These are phyloP conservation scores for Harpalus rubripes DNA, from an alignment of 2,888 invertebrate genomes.

Conservation along the genomic window DNA sequence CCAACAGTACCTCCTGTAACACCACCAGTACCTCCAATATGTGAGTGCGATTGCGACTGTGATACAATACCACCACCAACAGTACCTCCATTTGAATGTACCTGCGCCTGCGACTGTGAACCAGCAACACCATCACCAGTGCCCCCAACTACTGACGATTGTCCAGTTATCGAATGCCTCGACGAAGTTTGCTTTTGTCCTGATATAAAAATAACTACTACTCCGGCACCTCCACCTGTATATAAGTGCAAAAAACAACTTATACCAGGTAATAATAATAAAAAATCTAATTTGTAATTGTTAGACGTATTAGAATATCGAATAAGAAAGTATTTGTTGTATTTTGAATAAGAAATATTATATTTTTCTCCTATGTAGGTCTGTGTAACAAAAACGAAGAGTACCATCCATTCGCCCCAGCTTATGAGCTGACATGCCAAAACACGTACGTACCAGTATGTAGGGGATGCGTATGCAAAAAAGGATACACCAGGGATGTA, in stretches of 20 bases:
- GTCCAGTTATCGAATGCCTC: background rate
- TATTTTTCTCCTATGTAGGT: slow-evolving; percentile 11
- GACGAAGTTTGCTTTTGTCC: background rate
- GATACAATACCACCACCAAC: background rate
- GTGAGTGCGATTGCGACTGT: background rate
- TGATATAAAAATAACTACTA: background rate
- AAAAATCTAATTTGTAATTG: no score
- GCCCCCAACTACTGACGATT: background rate
- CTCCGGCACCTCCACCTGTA: background rate
- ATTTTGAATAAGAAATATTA: no score
- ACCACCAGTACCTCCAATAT: no score
- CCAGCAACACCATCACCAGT: slow-evolving; percentile 3
- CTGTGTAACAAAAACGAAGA: slow-evolving; percentile 47
- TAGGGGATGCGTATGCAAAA: slow-evolving; percentile 50
- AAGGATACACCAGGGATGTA: slow-evolving; percentile 55
- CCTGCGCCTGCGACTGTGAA: slow-evolving; percentile 1
- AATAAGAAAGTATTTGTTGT: no score
- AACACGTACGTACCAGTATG: slow-evolving; percentile 51
- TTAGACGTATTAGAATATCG: no score
- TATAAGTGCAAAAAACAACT: background rate
- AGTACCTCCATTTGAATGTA: background rate
- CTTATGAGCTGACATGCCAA: slow-evolving; percentile 59
- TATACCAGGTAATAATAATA: slow-evolving; percentile 38
- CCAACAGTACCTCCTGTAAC: background rate
- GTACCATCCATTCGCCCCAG: slow-evolving; percentile 28